Percentiles rank a stretch among this genome's conserved stretches.
phyloP scores from a whole-genome alignment of 2,113 vertebrate genomes.

The Heterotilapia buettikoferi region DNA sequence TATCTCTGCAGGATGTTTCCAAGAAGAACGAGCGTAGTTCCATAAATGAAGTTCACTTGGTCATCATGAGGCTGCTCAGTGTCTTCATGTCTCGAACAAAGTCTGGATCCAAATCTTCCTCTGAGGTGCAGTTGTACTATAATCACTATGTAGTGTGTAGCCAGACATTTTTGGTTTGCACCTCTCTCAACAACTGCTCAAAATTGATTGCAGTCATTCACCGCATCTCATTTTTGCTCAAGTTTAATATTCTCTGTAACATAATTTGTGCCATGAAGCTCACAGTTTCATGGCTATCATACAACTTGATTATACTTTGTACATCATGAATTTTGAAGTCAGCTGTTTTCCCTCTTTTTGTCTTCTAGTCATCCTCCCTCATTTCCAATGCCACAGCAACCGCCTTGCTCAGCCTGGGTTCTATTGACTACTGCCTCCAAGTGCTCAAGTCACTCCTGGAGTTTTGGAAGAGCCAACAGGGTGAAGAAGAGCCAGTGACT shows the following conservation, averaged over 20 bases:
- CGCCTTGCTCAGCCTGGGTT: constrained; percentile 89
- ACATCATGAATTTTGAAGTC: background rate
- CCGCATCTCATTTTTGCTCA: background rate
- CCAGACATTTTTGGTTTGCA: background rate
- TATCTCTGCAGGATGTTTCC: constrained; percentile 82
- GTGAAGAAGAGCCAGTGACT: constrained; percentile 87
- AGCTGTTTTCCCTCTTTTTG: constrained; percentile 10
- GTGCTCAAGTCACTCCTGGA: constrained; percentile 94
- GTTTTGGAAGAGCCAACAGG: constrained; percentile 97
- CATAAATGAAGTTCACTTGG: constrained; percentile 93
- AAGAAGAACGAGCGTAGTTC: constrained; percentile 93
- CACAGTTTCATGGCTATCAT: background rate
- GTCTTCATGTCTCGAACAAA: constrained; percentile 99
- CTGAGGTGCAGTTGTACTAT: constrained; percentile 77
- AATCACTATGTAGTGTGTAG: background rate
- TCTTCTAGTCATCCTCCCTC: constrained; percentile 86
- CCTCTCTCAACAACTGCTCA: background rate
- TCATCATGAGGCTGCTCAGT: constrained; percentile 95
- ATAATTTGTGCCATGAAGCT: background rate
- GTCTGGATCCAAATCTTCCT: constrained; percentile 93
- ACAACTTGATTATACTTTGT: background rate
- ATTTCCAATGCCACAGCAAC: constrained; percentile 97
- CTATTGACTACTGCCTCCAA: constrained; percentile 95
- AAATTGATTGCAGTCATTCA: background rate
- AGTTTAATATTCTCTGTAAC: background rate